Percentiles rank a stretch among this genome's conserved stretches.
phyloP scores from a whole-genome alignment of 2,797 vertebrate species.

The Poeciliopsis infans region DNA sequence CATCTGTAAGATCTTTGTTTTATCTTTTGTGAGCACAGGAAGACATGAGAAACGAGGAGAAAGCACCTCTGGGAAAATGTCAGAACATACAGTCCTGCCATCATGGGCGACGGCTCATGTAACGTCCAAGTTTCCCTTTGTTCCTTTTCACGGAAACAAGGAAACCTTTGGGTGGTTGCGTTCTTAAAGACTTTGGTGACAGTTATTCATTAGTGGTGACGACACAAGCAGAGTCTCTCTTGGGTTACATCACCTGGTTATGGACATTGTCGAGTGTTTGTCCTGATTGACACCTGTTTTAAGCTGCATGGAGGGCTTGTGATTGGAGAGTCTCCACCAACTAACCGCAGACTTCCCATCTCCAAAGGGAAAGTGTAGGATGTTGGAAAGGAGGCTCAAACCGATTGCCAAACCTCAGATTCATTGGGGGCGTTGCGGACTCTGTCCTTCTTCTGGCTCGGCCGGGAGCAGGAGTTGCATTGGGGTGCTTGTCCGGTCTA shows the following conservation, averaged over 20 bases:
- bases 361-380: background rate
- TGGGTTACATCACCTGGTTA: background rate
- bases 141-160: background rate
- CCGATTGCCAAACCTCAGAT: background rate
- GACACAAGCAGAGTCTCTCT: background rate
- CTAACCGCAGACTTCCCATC: background rate
- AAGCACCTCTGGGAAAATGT: slow-evolving; percentile 44
- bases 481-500: background rate
- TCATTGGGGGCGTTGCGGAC: background rate
- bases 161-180: background rate
- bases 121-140: background rate
- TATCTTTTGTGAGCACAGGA: slow-evolving; percentile 19
- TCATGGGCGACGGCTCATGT: background rate
- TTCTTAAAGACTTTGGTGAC: background rate
- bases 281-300: background rate
- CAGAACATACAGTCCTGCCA: slow-evolving; percentile 7
- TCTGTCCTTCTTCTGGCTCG: background rate
- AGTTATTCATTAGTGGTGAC: background rate
- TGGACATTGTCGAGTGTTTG: background rate
- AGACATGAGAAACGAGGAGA: slow-evolving; percentile 56
- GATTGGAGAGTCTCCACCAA: background rate
- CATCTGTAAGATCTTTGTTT: slow-evolving; percentile 55
- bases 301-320: too few relatives aligned
- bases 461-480: background rate
- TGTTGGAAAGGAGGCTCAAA: background rate